Percentiles rank a stretch among this genome's conserved stretches.
Evolutionary conservation across 1,140 invertebrate genomes (phyloP).

Genomic region (Heliothis subflexa): DNA sequence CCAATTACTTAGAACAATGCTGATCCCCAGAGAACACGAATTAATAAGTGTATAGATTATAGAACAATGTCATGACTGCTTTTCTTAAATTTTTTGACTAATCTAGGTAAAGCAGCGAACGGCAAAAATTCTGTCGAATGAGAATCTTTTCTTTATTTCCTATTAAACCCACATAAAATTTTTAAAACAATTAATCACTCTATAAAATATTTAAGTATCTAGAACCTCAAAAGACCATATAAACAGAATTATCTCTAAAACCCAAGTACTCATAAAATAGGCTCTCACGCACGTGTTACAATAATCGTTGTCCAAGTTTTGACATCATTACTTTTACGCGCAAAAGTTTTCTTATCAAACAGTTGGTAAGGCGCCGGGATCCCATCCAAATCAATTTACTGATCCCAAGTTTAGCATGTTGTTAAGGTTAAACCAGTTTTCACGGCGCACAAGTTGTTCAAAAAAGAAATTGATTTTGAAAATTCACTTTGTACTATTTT

Average conservation of each 20-base stretch:
- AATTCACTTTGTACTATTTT: no score
- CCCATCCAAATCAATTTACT: conserved; percentile 28
- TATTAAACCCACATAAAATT: no score
- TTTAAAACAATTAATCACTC: background rate
- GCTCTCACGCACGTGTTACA: conserved; percentile 22
- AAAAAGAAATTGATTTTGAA: conserved; percentile 1
- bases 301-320: conserved; percentile 5
- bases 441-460: background rate
- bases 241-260: conserved; percentile 4
- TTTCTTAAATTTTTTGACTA: no score
- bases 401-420: conserved; percentile 18
- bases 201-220: background rate
- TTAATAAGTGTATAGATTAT: no score
- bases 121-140: no score
- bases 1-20: conserved; percentile 14
- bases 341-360: conserved; percentile 26
- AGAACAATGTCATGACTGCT: no score
- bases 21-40: background rate
- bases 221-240: background rate
- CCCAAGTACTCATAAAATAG: background rate
- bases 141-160: no score
- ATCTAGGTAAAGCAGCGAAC: no score
- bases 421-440: conserved; percentile 16
- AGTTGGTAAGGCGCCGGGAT: background rate
- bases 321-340: conserved; percentile 40